Conservation (phyloP, 2,113 vertebrate genomes). For the Heterochromis multidens region DNA sequence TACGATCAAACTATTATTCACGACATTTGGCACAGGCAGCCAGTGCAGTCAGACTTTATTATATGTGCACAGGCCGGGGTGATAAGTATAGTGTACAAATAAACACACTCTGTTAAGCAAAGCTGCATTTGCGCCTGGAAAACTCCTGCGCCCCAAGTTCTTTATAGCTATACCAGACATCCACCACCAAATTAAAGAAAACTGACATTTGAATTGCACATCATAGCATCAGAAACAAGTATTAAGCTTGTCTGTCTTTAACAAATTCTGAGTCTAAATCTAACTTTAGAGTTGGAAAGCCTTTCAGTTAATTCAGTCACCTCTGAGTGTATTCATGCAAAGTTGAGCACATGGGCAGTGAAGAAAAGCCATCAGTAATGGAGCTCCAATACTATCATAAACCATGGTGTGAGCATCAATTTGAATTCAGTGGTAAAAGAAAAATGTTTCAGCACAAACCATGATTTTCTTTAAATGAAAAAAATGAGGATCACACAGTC, state of each 20-base stretch:
- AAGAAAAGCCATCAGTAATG: too few species aligned
- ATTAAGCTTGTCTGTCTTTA: neutral
- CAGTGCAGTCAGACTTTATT: too few species aligned
- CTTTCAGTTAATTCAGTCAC: too few species aligned
- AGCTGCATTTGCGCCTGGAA: neutral
- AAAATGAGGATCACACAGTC: neutral
- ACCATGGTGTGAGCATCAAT: too few species aligned
- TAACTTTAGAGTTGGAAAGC: too few species aligned
- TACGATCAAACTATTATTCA: neutral
- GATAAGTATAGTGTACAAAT: neutral
- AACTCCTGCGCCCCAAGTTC: neutral
- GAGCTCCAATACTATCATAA: too few species aligned
- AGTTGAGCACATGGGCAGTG: too few species aligned
- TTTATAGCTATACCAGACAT: too few species aligned
- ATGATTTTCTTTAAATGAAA: neutral
- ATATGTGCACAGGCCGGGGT: neutral
- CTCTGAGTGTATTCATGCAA: too few species aligned
- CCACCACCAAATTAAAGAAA: too few species aligned
- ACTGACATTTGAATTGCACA: neutral
- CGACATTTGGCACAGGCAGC: neutral
- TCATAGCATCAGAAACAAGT: rapidly evolving
- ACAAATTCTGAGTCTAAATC: too few species aligned
- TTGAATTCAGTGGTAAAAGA: too few species aligned
- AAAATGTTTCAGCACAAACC: neutral
- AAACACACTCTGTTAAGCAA: neutral